phyloP scores from a whole-genome alignment of 2,113 vertebrate species.

The Paedocypris sp. region DNA sequence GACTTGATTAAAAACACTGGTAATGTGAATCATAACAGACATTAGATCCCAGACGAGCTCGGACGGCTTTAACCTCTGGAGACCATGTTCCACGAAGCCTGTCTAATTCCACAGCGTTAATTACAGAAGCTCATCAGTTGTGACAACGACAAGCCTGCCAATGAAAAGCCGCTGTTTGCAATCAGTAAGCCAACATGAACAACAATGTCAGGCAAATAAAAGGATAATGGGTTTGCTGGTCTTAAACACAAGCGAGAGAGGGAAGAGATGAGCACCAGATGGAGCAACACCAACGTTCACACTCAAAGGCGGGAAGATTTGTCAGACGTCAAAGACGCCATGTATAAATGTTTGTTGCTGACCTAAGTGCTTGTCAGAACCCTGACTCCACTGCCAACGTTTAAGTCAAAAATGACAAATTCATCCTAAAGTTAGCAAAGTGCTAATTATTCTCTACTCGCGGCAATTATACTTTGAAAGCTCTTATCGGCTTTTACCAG shows the following conservation, averaged over 20 bases:
- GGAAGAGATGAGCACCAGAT: not conserved
- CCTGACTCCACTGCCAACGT: no score
- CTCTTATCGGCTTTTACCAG: slow-evolving; percentile 1
- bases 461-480: slow-evolving; percentile 1
- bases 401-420: no score
- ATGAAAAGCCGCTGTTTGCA: slow-evolving; percentile 24
- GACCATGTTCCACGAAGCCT: not conserved
- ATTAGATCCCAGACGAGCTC: not conserved
- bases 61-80: slow-evolving; percentile 4
- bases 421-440: no score
- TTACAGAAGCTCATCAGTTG: slow-evolving; percentile 31
- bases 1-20: slow-evolving; percentile 6
- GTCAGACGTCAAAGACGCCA: slow-evolving; percentile 1
- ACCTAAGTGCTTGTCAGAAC: no score
- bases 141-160: slow-evolving; percentile 16
- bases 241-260: not conserved
- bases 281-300: slow-evolving; percentile 1
- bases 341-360: not conserved
- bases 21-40: not conserved
- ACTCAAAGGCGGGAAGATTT: not conserved
- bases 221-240: slow-evolving; percentile 25
- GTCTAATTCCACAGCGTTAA: slow-evolving; percentile 27
- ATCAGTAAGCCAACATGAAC: slow-evolving; percentile 32
- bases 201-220: slow-evolving; percentile 30
- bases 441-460: not conserved